phyloP scores from a whole-genome alignment of 2,113 vertebrate genomes.

The Mobula hypostoma region DNA sequence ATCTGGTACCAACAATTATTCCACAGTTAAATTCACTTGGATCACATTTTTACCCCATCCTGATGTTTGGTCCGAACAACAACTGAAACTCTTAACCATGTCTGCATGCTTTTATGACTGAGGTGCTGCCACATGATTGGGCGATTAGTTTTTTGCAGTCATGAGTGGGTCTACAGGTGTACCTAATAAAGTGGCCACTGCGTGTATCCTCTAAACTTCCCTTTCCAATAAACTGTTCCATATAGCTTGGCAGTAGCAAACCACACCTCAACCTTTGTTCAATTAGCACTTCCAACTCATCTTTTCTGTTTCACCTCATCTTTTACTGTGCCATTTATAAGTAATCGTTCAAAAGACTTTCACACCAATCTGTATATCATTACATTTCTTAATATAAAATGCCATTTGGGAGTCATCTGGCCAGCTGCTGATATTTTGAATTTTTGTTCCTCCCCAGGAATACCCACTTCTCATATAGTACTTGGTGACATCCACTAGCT shows the following conservation, averaged over 20 bases:
- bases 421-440: not conserved
- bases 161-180: too few species aligned
- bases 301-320: not conserved
- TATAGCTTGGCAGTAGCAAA: not conserved
- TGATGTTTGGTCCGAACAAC: too few species aligned
- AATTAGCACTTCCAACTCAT: not conserved
- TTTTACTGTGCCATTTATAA: not conserved
- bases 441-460: not conserved
- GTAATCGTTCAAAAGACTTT: not conserved
- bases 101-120: too few species aligned
- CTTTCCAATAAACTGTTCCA: not conserved
- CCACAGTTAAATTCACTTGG: too few species aligned
- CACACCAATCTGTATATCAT: not conserved
- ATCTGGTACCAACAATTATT: too few species aligned
- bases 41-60: too few species aligned
- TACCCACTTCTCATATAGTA: not conserved
- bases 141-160: too few species aligned
- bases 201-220: not conserved
- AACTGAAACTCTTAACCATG: too few species aligned
- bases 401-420: not conserved
- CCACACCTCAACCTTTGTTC: not conserved
- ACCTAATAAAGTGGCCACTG: too few species aligned
- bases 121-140: too few species aligned
- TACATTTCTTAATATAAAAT: constrained; percentile 25
- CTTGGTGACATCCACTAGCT: not conserved